Conservation (phyloP, 1,140 invertebrate species). For the Micrasema longulum region DNA sequence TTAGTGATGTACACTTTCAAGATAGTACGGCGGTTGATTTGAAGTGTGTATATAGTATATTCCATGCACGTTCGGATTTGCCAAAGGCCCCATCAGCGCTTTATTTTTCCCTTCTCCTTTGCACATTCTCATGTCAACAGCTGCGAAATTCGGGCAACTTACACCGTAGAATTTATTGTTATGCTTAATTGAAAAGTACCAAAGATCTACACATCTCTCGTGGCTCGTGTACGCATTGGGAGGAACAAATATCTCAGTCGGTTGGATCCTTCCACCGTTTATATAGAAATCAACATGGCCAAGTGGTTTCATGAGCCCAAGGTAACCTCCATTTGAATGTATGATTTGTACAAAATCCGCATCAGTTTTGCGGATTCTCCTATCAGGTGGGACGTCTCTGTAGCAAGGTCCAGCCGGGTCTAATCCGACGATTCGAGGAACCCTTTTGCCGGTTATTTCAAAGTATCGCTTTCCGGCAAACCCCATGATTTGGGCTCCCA, state of each 20-base stretch:
- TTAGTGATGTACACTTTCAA: no score
- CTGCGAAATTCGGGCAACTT: conserved; percentile 1
- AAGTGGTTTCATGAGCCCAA: conserved; percentile 18
- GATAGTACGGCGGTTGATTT: not conserved
- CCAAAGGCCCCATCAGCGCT: not conserved
- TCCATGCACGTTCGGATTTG: not conserved
- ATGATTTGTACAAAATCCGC: conserved; percentile 55
- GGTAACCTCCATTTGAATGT: conserved; percentile 31
- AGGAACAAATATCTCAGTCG: not conserved
- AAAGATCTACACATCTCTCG: conserved; percentile 7
- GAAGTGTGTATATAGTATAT: not conserved
- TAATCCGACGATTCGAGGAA: conserved; percentile 35
- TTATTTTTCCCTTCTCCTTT: not conserved
- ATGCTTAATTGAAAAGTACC: not conserved
- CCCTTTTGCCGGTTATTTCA: conserved; percentile 23
- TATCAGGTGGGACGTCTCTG: conserved; percentile 13
- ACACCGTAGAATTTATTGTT: conserved; percentile 6
- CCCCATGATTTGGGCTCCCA: conserved; percentile 41
- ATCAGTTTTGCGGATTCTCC: conserved; percentile 57
- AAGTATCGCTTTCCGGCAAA: conserved; percentile 39
- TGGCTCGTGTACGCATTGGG: conserved; percentile 7
- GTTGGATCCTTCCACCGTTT: conserved; percentile 38
- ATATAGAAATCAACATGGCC: conserved; percentile 40
- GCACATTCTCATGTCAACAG: not conserved
- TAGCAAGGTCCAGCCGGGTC: conserved; percentile 49